Percentiles rank a stretch among this genome's conserved stretches.
Conservation (phyloP, 2,888 invertebrate genomes). For the Sphaerophoria taeniata region DNA sequence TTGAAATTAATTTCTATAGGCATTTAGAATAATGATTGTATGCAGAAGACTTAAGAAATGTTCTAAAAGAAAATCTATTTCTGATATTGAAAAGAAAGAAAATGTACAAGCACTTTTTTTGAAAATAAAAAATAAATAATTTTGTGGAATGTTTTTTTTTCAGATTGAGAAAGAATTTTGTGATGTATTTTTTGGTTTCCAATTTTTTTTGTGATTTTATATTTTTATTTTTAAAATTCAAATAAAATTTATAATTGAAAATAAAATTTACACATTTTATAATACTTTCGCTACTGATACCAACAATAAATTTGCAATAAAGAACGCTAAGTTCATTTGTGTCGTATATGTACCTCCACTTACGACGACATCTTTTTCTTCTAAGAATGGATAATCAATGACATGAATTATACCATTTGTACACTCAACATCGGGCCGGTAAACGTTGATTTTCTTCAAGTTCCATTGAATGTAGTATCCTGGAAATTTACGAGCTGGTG, state of each 20-base stretch:
- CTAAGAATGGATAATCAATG: conserved; percentile 93
- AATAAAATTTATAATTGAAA: conserved; percentile 48
- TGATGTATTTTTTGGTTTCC: conserved; percentile 28
- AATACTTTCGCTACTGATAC: conserved; percentile 82
- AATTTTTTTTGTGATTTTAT: conserved; percentile 39
- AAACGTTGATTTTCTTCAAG: conserved; percentile 91
- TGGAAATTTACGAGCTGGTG: conserved; percentile 82
- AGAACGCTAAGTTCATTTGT: conserved; percentile 81
- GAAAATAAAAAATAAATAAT: conserved; percentile 19
- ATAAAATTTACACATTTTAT: conserved; percentile 77
- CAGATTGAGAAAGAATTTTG: neutral
- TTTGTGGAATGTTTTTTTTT: conserved; percentile 48
- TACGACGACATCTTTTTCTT: conserved; percentile 92
- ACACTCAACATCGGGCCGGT: conserved; percentile 96
- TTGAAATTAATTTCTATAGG: conserved; percentile 44
- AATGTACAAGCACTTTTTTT: conserved; percentile 32
- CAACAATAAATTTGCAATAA: conserved; percentile 82
- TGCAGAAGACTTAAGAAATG: conserved; percentile 27
- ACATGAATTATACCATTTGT: conserved; percentile 98
- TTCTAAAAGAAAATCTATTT: conserved; percentile 27
- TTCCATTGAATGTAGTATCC: conserved; percentile 94
- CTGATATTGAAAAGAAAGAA: conserved; percentile 2
- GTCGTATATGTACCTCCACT: conserved; percentile 81
- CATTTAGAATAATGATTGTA: conserved; percentile 25
- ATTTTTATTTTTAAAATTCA: conserved; percentile 35